These are phyloP conservation scores for Serrognathus titanus DNA, from an alignment of 2,888 invertebrate species.

Conservation along the genomic window DNA sequence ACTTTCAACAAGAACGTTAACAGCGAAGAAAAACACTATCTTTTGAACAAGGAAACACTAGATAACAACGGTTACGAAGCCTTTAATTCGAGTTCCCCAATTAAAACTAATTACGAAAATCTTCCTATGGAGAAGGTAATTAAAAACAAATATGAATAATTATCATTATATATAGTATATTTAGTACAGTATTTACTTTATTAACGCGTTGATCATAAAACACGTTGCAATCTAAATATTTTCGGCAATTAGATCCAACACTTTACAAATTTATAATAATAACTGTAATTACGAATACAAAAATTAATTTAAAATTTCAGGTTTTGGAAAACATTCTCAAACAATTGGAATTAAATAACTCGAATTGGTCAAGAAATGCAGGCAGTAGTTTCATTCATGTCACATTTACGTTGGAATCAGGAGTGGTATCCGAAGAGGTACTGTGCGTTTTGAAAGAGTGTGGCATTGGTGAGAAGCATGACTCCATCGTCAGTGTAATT, in stretches of 20 bases:
- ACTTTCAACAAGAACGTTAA: too few species aligned
- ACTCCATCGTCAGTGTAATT: conserved; percentile 60
- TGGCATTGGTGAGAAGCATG: conserved; percentile 59
- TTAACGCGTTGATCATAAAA: too few species aligned
- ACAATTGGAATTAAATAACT: conserved; percentile 54
- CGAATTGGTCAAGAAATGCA: conserved; percentile 55
- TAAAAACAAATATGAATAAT: too few species aligned
- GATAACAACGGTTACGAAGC: too few species aligned
- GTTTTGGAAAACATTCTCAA: conserved; percentile 54
- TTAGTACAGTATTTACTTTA: too few species aligned
- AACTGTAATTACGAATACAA: neutral
- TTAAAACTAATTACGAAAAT: conserved; percentile 14
- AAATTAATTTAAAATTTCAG: conserved; percentile 30
- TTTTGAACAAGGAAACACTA: too few species aligned
- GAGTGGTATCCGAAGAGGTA: conserved; percentile 58
- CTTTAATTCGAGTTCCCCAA: conserved; percentile 2
- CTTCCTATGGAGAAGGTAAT: conserved; percentile 18
- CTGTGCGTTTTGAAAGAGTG: conserved; percentile 57
- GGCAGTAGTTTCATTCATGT: conserved; percentile 56
- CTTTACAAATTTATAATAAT: too few species aligned
- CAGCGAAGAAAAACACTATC: too few species aligned
- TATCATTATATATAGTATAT: too few species aligned
- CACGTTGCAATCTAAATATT: too few species aligned
- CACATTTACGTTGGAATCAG: conserved; percentile 58
- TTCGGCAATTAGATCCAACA: too few species aligned